Percentiles rank a stretch among this genome's conserved stretches.
Conservation (phyloP, 2,797 vertebrate genomes). For the Sebastiscus tertius region DNA sequence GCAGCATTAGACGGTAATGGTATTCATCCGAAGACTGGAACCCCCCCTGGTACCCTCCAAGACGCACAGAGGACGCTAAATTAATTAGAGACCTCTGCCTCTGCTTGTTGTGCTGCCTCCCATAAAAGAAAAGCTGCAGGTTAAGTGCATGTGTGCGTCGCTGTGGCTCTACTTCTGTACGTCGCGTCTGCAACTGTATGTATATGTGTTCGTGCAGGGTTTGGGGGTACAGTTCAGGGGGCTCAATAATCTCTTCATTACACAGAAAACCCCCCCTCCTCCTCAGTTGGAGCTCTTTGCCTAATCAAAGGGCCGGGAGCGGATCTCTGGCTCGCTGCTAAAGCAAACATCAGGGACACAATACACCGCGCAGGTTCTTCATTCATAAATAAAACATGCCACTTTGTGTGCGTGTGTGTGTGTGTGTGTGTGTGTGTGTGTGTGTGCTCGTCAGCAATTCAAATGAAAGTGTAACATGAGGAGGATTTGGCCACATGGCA, state of each 20-base stretch:
- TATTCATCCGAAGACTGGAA: slow-evolving; percentile 59
- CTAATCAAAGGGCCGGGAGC: slow-evolving; percentile 86
- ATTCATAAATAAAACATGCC: slow-evolving; percentile 85
- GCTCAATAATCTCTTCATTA: slow-evolving; percentile 88
- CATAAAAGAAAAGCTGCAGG: slow-evolving; percentile 75
- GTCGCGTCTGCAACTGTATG: slow-evolving; percentile 44
- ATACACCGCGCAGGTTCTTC: slow-evolving; percentile 69
- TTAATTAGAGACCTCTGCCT: slow-evolving; percentile 88
- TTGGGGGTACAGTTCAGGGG: slow-evolving; percentile 83
- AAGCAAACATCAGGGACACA: slow-evolving; percentile 78
- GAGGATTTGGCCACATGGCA: slow-evolving; percentile 24
- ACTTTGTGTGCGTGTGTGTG: slow-evolving; percentile 8
- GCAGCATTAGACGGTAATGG: slow-evolving; percentile 69
- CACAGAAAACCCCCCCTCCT: slow-evolving; percentile 63
- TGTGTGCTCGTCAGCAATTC: slow-evolving; percentile 46
- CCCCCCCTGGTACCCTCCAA: slow-evolving; percentile 49
- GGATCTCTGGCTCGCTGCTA: slow-evolving; percentile 75
- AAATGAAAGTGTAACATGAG: slow-evolving; percentile 69
- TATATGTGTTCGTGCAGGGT: slow-evolving; percentile 25
- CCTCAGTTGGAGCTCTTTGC: slow-evolving; percentile 80
- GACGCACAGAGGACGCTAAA: slow-evolving; percentile 86
- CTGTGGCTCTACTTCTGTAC: background rate
- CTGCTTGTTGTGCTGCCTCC: slow-evolving; percentile 77
- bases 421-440: slow-evolving; percentile 13
- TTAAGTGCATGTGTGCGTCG: slow-evolving; percentile 58